Percentiles rank a stretch among this genome's conserved stretches.
These are phyloP conservation scores for Gnathonemus longibarbis DNA, from an alignment of 2,113 vertebrate species.

Conservation along the genomic window DNA sequence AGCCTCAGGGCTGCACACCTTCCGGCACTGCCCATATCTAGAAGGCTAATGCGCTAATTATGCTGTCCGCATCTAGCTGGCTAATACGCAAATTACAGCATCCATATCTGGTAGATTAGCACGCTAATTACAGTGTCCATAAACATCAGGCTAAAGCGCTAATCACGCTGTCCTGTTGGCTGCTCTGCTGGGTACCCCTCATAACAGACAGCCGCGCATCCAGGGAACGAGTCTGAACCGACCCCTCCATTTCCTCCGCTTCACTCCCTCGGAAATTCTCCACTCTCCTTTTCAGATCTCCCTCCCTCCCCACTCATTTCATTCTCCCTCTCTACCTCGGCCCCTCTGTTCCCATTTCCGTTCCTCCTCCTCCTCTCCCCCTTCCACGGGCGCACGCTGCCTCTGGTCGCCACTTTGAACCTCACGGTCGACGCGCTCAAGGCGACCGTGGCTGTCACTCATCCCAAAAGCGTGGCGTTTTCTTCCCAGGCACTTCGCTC, in stretches of 20 bases:
- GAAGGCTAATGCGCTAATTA: not conserved
- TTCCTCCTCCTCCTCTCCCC: not conserved
- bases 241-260: not conserved
- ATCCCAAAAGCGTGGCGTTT: not conserved
- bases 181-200: not conserved
- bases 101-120: not conserved
- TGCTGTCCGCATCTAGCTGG: not conserved
- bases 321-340: constrained; percentile 14
- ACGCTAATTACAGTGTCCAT: not conserved
- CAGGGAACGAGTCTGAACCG: not conserved
- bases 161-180: not conserved
- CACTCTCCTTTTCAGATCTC: not conserved
- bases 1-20: not conserved
- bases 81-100: not conserved
- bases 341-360: constrained; percentile 20
- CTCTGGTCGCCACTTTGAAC: constrained; percentile 35
- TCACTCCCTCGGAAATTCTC: not conserved
- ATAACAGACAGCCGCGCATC: not conserved
- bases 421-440: not conserved
- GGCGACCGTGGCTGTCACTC: not conserved
- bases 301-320: not conserved
- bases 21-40: not conserved
- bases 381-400: not conserved
- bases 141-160: not conserved
- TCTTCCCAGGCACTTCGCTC: not conserved